phyloP scores from a whole-genome alignment of 2,797 vertebrate species.

The Caiman crocodilus region DNA sequence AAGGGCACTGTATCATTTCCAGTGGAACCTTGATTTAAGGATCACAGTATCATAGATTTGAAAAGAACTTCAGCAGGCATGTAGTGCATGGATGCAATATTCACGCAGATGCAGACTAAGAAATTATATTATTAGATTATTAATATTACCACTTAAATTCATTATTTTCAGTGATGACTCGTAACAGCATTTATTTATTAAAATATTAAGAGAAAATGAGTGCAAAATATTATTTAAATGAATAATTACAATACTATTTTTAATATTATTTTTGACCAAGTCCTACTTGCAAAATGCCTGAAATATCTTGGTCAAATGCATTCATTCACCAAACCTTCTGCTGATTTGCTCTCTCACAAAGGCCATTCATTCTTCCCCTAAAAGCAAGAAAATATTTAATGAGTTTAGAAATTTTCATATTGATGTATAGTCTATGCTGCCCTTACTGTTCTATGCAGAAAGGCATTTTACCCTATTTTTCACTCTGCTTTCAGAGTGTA shows the following conservation, averaged over 20 bases:
- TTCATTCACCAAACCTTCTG: neutral
- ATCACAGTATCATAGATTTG: too few relatives aligned
- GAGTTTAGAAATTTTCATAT: neutral
- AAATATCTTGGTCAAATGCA: neutral
- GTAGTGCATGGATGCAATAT: too few relatives aligned
- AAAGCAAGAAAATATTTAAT: neutral
- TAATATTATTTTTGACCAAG: neutral
- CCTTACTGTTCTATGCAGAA: fast-evolving
- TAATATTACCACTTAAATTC: neutral
- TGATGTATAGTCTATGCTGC: neutral
- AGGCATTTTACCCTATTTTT: neutral
- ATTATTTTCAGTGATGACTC: neutral
- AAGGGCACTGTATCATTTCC: neutral
- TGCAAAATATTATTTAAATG: neutral
- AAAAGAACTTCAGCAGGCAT: too few relatives aligned
- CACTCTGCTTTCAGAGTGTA: neutral
- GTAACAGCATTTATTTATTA: neutral
- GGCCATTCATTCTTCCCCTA: neutral
- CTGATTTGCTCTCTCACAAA: neutral
- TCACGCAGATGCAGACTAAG: too few relatives aligned
- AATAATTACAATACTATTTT: neutral
- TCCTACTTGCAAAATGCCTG: neutral
- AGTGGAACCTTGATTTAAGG: too few relatives aligned
- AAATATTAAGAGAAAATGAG: neutral
- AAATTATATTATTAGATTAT: too few relatives aligned